Base-by-base conservation (phyloP, 2,888 invertebrate species). In the Caenorhabditis sp. region DNA sequence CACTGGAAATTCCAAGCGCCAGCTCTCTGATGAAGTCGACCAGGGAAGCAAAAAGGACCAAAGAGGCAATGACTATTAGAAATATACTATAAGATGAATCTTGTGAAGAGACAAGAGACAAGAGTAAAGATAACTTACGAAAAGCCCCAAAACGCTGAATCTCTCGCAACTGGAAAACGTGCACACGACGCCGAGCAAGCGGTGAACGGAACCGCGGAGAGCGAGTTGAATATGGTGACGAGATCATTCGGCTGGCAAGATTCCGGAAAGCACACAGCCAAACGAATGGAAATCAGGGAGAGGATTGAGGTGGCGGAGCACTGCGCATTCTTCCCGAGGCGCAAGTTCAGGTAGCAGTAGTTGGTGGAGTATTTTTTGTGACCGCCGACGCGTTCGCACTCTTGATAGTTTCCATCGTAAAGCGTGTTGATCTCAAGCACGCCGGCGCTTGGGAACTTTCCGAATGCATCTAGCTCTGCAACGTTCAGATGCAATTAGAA, bases 351-450 rank as follows among this genome's bases (percentile, higher is more conserved):
- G 37, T 70, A 75, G 30, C 75, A 75, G 30, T 75, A 70, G 39
- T 75, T 75, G 24, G 75, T 75, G 8, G 56, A 45, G 27, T 75
- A 75, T 32, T 63, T 61, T n/a, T n/a, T 35, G 2, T 35, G 22
- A 1, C 62, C 68, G 50, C 52, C 63, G n/a, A 70, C 58, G 8
- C 63, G 11, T 17, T 63, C 35, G 15, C 75, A 75, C 52, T 75
- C 75, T 37, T 68, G 68, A 41, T 75, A 75, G n/a, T 62, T 62
- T 13, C 75, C 75, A 39, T 75, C 75, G 27, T 45, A 68, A 11
- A 70, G 24, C 4, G 62, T 8, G 0, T 48, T 50, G 9, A 63
- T 24, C 20, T 75, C 58, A 6, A 75, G 50, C 0, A 75, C 2
- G 35, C 75, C 70, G 0, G 53, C 8, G 0, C 26, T 17, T 17